Evolutionary conservation across 2,797 vertebrate genomes (phyloP).

Genomic region (Tenualosa thibaudeaui): DNA sequence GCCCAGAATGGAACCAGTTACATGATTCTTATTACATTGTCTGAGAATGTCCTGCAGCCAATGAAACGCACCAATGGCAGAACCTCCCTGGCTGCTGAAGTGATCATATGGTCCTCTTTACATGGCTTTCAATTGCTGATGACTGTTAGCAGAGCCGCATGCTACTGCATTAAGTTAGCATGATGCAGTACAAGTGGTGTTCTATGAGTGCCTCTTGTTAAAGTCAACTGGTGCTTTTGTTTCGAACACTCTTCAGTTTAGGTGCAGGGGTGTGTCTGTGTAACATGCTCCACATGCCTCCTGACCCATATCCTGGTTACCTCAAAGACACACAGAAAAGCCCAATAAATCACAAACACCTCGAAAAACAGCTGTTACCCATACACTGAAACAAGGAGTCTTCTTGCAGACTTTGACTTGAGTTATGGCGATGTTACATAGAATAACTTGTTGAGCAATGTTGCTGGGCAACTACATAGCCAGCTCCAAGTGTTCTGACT

Average conservation of each 20-base stretch:
- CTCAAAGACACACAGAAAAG: constrained; percentile 24
- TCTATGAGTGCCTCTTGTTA: neutral
- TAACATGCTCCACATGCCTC: constrained; percentile 27
- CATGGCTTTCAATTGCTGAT: constrained; percentile 20
- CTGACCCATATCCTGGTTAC: constrained; percentile 18
- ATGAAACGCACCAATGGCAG: constrained; percentile 34
- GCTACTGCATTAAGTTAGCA: neutral
- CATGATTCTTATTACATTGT: constrained; percentile 55
- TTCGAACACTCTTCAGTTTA: neutral
- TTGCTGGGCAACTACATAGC: too few relatives aligned
- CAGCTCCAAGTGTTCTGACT: too few relatives aligned
- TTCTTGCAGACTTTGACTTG: neutral
- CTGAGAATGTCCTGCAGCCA: constrained; percentile 61
- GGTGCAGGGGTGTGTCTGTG: constrained; percentile 27
- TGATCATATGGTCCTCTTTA: constrained; percentile 21
- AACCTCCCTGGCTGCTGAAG: constrained; percentile 3
- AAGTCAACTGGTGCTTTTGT: neutral
- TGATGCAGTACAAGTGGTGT: neutral
- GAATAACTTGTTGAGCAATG: too few relatives aligned
- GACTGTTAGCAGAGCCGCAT: constrained; percentile 11
- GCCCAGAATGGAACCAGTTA: constrained; percentile 16
- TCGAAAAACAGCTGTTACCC: neutral
- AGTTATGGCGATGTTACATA: neutral
- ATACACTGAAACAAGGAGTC: neutral
- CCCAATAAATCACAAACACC: constrained; percentile 36